Evolutionary conservation across 2,888 invertebrate genomes (phyloP).

Genomic region (Pocota personata): DNA sequence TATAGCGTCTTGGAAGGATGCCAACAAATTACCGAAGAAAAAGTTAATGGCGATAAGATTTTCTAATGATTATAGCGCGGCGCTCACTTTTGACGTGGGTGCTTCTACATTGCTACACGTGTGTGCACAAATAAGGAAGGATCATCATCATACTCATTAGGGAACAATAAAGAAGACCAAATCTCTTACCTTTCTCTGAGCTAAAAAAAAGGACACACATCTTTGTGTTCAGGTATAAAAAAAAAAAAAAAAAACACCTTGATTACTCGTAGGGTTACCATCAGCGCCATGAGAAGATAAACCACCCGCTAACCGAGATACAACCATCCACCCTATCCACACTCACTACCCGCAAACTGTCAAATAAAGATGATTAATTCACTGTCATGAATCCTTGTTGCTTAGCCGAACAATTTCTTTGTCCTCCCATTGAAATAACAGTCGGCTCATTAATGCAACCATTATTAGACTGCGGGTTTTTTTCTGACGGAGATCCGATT

Average conservation of each 20-base stretch:
- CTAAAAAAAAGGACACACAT: neutral
- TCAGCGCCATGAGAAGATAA: neutral
- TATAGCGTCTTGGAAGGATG: neutral
- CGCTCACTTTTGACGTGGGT: neutral
- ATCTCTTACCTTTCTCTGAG: neutral
- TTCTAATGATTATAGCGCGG: neutral
- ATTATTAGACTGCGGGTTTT: neutral
- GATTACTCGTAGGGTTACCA: conserved; percentile 35
- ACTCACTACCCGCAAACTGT: conserved; percentile 14
- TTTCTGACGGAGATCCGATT: neutral
- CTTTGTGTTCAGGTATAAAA: neutral
- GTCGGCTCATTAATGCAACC: conserved; percentile 12
- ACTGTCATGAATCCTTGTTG: neutral
- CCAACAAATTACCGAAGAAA: neutral
- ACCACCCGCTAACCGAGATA: neutral
- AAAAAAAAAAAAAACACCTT: neutral
- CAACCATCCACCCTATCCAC: neutral
- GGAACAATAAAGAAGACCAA: neutral
- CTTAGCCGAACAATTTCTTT: neutral
- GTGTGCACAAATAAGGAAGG: neutral
- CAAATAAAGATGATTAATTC: conserved; percentile 50
- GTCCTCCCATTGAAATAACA: neutral
- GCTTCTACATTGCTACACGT: neutral
- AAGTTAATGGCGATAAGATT: neutral
- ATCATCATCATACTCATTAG: neutral